Evolutionary conservation across 2,888 invertebrate genomes (phyloP), one percentile per base, ranked within the genome.

Genomic region (Scaptodrosophila latifasciaeformis): DNA sequence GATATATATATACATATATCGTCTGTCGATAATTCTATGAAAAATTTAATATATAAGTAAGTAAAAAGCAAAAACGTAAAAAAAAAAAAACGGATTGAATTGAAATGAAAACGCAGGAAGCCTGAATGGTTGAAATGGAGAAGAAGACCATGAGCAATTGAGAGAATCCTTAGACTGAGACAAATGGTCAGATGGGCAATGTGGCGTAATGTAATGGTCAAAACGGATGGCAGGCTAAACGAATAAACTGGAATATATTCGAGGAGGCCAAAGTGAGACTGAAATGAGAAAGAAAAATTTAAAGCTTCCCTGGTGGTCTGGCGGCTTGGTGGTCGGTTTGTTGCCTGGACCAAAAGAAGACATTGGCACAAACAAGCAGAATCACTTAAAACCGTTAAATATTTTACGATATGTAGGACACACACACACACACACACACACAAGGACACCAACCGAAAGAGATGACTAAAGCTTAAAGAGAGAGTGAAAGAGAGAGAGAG

Each of bases 321-420:
- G n/a, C n/a, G n/a, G n/a, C n/a, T n/a, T n/a, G n/a, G n/a, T n/a
- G n/a, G n/a, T n/a, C n/a, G n/a, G n/a, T n/a, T n/a, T n/a, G n/a
- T n/a, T n/a, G n/a, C n/a, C n/a, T n/a, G n/a, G n/a, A n/a, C n/a
- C n/a, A 24, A 3, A 3, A 17, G 37, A 17, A 17, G 15, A 17
- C 9, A 7, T 37, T 17, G 37, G 40, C 56, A 35, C 24, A 58
- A 53, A 60, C 57, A 60, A 53, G 53, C 30, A 34, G 58, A 60
- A 80, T 62, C 81, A 74, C 75, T 74, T 77, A 74, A 68, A 66
- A 69, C 75, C 69, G 78, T 75, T 76, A 74, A 80, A 80, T 80
- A 80, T 76, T 76, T 80, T 66, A 80, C 68, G 78, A 67, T 72
- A 62, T 77, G 58, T 54, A 45, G 51, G 39, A 51, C 45, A 62